Conservation (phyloP, 2,113 vertebrate species). For the Rhineura floridana region DNA sequence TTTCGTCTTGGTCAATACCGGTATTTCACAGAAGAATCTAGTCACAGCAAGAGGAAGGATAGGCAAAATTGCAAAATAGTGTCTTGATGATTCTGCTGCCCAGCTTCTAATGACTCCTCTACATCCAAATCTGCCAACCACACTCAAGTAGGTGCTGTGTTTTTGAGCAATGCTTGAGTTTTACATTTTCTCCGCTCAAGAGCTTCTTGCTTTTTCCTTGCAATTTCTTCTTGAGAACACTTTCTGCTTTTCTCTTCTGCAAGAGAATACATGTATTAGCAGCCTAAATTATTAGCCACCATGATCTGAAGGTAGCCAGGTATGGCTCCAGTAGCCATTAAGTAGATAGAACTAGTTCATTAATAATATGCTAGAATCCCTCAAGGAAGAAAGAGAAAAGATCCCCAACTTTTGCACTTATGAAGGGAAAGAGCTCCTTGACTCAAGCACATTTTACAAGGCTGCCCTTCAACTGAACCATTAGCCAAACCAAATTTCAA, state of each 20-base stretch:
- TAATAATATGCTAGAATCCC: constrained; percentile 44
- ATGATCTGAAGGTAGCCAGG: background rate
- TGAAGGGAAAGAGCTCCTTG: constrained; percentile 4
- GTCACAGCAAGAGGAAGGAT: background rate
- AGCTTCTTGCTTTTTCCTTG: constrained; percentile 91
- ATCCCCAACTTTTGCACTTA: constrained; percentile 39
- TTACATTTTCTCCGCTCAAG: constrained; percentile 84
- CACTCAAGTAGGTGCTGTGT: constrained; percentile 50
- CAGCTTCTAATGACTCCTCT: background rate
- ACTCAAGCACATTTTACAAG: too few relatives aligned
- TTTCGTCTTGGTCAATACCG: background rate
- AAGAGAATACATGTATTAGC: constrained; percentile 15
- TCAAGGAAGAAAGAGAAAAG: constrained; percentile 31
- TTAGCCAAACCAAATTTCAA: background rate
- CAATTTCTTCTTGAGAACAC: constrained; percentile 91
- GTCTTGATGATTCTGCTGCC: background rate
- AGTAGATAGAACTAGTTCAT: background rate
- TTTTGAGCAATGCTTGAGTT: constrained; percentile 72
- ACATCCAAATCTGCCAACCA: constrained; percentile 15
- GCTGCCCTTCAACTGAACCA: background rate
- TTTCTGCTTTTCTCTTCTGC: constrained; percentile 78
- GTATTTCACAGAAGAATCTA: background rate
- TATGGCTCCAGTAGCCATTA: constrained; percentile 10
- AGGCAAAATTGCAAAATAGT: background rate
- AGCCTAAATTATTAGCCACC: background rate